Percentiles rank a stretch among this genome's conserved stretches.
Conservation (phyloP, 2,888 invertebrate genomes). For the Catocala nupta region DNA sequence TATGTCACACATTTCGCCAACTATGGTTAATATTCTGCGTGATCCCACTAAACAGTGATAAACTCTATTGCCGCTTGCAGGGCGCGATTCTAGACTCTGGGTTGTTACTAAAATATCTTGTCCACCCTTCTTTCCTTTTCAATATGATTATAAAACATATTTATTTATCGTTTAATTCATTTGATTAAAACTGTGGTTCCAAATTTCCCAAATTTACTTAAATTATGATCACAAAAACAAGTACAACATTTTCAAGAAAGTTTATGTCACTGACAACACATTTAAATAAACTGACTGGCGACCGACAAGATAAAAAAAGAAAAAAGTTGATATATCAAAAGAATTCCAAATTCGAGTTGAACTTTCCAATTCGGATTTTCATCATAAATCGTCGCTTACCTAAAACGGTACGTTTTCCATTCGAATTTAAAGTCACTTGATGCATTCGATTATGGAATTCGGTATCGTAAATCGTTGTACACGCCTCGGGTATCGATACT, state of each 20-base stretch:
- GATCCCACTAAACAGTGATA: too few species aligned
- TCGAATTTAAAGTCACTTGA: constrained; percentile 50
- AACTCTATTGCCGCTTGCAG: too few species aligned
- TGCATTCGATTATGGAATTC: constrained; percentile 55
- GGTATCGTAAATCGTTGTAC: constrained; percentile 50
- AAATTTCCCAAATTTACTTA: neutral
- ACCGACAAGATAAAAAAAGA: constrained; percentile 12
- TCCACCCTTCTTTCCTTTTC: too few species aligned
- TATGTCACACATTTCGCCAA: too few species aligned
- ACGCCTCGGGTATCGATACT: constrained; percentile 40
- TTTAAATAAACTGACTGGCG: constrained; percentile 4
- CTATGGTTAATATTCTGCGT: too few species aligned
- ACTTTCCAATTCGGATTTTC: constrained; percentile 40
- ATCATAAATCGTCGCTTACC: constrained; percentile 53
- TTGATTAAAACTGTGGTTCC: too few species aligned
- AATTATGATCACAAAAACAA: neutral
- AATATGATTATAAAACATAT: too few species aligned
- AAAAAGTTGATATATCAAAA: constrained; percentile 22
- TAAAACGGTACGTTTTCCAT: constrained; percentile 48
- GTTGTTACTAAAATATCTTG: too few species aligned
- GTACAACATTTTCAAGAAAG: neutral
- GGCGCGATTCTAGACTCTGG: too few species aligned
- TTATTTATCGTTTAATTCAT: too few species aligned
- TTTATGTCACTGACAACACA: neutral
- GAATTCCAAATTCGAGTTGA: constrained; percentile 47